Percentiles rank a stretch among this genome's conserved stretches.
Evolutionary conservation across 2,888 invertebrate species (phyloP).

Genomic region (Melinaea marsaeus): DNA sequence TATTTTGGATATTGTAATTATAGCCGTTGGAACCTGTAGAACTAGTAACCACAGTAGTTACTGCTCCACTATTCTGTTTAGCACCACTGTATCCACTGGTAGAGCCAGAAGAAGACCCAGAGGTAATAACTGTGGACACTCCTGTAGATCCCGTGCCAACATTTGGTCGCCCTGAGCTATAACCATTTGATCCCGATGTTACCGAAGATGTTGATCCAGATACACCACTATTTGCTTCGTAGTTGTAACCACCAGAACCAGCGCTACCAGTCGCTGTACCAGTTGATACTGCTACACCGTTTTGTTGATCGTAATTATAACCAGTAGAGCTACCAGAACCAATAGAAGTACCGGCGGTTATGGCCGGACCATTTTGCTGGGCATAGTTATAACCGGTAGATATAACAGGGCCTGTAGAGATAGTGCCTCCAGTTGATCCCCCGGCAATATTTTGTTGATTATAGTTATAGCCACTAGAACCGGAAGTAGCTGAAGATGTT

Average conservation of each 20-base stretch:
- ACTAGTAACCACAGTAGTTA: slow-evolving; percentile 11
- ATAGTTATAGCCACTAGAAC: slow-evolving; percentile 34
- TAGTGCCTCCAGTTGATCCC: slow-evolving; percentile 4
- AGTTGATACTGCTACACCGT: not conserved
- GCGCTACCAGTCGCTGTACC: not conserved
- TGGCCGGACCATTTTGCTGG: slow-evolving; percentile 8
- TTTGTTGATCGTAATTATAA: slow-evolving; percentile 16
- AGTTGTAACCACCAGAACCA: slow-evolving; percentile 20
- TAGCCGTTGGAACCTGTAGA: slow-evolving; percentile 34
- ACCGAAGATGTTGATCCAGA: too few relatives aligned
- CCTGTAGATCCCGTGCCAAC: too few relatives aligned
- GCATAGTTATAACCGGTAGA: slow-evolving; percentile 17
- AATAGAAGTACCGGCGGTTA: not conserved
- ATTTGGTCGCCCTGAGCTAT: too few relatives aligned
- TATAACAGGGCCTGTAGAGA: slow-evolving; percentile 1
- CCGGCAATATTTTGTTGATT: slow-evolving; percentile 17
- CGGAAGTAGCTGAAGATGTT: slow-evolving; percentile 18
- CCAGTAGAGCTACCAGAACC: not conserved
- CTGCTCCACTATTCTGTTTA: slow-evolving; percentile 8
- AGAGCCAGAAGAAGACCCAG: too few relatives aligned
- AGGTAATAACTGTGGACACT: too few relatives aligned
- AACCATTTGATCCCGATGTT: too few relatives aligned
- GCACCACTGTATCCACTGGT: not conserved
- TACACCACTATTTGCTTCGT: slow-evolving; percentile 3
- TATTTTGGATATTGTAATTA: slow-evolving; percentile 34